Conservation (phyloP, 2,797 vertebrate genomes). For the Petrocephalus sullivani region DNA sequence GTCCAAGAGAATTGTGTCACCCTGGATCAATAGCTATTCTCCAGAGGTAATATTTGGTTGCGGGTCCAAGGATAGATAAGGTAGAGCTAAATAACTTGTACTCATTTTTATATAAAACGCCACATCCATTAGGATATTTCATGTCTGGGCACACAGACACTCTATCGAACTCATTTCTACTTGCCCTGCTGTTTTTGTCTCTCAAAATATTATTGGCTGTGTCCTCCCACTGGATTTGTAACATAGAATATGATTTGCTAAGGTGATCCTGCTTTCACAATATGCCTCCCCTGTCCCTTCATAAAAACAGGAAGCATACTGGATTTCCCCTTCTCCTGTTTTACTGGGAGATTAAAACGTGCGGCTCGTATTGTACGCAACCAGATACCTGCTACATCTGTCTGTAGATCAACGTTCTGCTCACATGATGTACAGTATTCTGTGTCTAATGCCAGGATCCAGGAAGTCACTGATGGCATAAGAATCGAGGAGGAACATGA, state of each 20-base stretch:
- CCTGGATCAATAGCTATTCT: slow-evolving; percentile 38
- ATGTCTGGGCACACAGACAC: not conserved
- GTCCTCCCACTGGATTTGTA: not conserved
- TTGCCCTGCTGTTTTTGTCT: not conserved
- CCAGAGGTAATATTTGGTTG: slow-evolving; percentile 31
- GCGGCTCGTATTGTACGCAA: not conserved
- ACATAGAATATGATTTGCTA: not conserved
- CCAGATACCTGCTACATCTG: not conserved
- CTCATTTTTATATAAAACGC: not conserved
- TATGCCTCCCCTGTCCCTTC: too few species aligned
- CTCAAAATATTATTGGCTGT: not conserved
- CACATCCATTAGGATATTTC: slow-evolving; percentile 9
- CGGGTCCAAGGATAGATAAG: slow-evolving; percentile 7
- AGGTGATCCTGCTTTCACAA: not conserved
- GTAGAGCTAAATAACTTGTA: slow-evolving; percentile 16
- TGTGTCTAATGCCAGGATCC: not conserved
- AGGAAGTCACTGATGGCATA: not conserved
- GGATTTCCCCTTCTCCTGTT: not conserved
- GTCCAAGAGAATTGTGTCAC: slow-evolving; percentile 31
- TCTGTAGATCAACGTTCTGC: not conserved
- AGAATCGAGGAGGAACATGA: too few species aligned
- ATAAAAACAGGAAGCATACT: not conserved
- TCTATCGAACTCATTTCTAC: not conserved
- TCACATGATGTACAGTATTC: not conserved
- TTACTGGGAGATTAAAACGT: not conserved